phyloP scores from a whole-genome alignment of 53 echinoderm and acorn worm genomes.

The Antedon mediterranea region DNA sequence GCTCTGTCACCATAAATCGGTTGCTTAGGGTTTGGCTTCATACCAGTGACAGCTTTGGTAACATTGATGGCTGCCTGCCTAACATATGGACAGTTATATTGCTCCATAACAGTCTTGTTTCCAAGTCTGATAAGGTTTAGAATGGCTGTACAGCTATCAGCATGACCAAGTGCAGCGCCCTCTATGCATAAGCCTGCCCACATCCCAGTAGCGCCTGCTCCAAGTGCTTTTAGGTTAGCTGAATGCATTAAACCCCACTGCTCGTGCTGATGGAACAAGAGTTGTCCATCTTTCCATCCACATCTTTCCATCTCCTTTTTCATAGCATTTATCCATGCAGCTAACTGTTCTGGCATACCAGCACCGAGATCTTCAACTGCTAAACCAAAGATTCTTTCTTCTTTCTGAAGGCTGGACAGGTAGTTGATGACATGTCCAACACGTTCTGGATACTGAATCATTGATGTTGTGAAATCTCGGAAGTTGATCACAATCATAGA shows the following conservation, averaged over 20 bases:
- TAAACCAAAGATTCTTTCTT: conserved; percentile 23
- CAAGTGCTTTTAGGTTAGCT: conserved; percentile 11
- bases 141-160: conserved; percentile 27
- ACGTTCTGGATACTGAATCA: conserved; percentile 18
- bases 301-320: conserved; percentile 40
- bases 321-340: conserved; percentile 27
- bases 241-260: conserved; percentile 29
- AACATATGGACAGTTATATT: conserved; percentile 33
- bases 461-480: conserved; percentile 28
- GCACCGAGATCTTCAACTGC: conserved; percentile 35
- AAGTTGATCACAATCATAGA: conserved; percentile 29
- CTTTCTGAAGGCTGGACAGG: conserved; percentile 21
- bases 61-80: conserved; percentile 44
- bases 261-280: conserved; percentile 45
- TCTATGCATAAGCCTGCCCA: conserved; percentile 1
- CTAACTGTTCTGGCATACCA: conserved; percentile 23
- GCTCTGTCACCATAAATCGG: conserved; percentile 35
- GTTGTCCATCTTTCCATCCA: conserved; percentile 33
- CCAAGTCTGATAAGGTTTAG: conserved; percentile 36
- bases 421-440: conserved; percentile 17
- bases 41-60: conserved; percentile 21
- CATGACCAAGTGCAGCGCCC: conserved; percentile 35
- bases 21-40: conserved; percentile 21
- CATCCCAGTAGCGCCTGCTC: background rate
- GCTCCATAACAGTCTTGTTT: conserved; percentile 28